These are phyloP conservation scores for Carassius carassius DNA, from an alignment of 2,113 vertebrate species.

Conservation along the genomic window DNA sequence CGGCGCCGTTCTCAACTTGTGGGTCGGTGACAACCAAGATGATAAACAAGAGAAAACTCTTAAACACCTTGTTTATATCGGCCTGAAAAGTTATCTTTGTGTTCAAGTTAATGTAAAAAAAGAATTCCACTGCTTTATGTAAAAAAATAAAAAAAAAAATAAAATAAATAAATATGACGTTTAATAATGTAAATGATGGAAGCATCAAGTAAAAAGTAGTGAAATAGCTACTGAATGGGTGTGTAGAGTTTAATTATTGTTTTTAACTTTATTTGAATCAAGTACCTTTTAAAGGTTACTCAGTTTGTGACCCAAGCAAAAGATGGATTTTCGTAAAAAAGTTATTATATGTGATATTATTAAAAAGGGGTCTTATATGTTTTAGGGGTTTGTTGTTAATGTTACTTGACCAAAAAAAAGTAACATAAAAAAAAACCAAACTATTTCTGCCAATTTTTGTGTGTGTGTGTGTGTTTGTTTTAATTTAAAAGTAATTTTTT, in stretches of 20 bases:
- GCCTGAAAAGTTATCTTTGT: no score
- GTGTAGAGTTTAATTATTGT: background rate
- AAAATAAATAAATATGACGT: background rate
- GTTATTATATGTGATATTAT: background rate
- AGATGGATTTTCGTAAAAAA: background rate
- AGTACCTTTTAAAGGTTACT: no score
- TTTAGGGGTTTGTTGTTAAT: background rate
- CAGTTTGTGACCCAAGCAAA: background rate
- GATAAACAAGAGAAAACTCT: background rate
- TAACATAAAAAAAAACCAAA: no score
- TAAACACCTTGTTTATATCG: background rate
- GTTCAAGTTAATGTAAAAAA: background rate
- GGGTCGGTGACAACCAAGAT: background rate
- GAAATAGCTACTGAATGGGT: background rate
- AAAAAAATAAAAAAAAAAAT: no score
- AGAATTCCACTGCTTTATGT: background rate
- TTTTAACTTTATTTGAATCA: background rate
- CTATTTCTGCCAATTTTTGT: no score
- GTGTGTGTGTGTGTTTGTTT: no score
- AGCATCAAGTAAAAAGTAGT: background rate
- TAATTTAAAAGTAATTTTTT: no score
- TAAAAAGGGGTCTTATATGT: background rate
- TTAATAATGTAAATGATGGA: background rate
- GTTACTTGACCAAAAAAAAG: background rate
- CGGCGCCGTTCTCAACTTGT: background rate